A percentile compares a stretch with the other conserved stretches of the same genome.
Evolutionary conservation across 2,888 invertebrate species (phyloP).

Genomic region (Drosophila falleni): DNA sequence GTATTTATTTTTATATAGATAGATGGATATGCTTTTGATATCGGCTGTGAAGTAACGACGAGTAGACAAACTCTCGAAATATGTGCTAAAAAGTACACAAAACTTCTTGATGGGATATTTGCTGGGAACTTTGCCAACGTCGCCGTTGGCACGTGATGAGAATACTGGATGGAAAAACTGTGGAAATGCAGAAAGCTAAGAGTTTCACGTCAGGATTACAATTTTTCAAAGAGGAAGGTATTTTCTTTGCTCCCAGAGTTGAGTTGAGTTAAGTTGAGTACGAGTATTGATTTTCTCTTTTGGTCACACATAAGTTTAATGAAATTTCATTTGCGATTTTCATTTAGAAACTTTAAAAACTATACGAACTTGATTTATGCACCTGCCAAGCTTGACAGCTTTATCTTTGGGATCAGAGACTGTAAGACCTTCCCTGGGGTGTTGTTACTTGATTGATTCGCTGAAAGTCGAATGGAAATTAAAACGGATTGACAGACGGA

Average conservation of each 20-base stretch:
- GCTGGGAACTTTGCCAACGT: slow-evolving; percentile 68
- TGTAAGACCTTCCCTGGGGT: slow-evolving; percentile 62
- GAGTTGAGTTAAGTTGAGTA: slow-evolving; percentile 4
- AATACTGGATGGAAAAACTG: slow-evolving; percentile 50
- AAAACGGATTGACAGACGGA: slow-evolving; percentile 38
- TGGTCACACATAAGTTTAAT: slow-evolving; percentile 45
- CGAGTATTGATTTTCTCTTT: slow-evolving; percentile 65
- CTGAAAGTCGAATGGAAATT: slow-evolving; percentile 73
- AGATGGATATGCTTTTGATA: slow-evolving; percentile 23
- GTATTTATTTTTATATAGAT: slow-evolving; percentile 31
- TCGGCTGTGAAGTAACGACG: slow-evolving; percentile 36
- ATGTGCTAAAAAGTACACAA: slow-evolving; percentile 72
- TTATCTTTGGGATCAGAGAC: slow-evolving; percentile 72
- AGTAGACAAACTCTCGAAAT: slow-evolving; percentile 58
- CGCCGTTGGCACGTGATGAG: slow-evolving; percentile 68
- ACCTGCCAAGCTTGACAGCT: slow-evolving; percentile 54
- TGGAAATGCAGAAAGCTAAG: slow-evolving; percentile 28
- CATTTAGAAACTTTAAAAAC: slow-evolving; percentile 58
- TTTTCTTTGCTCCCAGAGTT: not conserved
- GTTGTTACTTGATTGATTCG: slow-evolving; percentile 60
- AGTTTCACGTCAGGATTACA: slow-evolving; percentile 61
- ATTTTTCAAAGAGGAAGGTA: slow-evolving; percentile 36
- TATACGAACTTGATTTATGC: slow-evolving; percentile 65
- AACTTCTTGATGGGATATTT: slow-evolving; percentile 65
- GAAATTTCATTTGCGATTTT: slow-evolving; percentile 47